Base-by-base conservation (phyloP, 2,888 invertebrate species). In the Thecophora atra region DNA sequence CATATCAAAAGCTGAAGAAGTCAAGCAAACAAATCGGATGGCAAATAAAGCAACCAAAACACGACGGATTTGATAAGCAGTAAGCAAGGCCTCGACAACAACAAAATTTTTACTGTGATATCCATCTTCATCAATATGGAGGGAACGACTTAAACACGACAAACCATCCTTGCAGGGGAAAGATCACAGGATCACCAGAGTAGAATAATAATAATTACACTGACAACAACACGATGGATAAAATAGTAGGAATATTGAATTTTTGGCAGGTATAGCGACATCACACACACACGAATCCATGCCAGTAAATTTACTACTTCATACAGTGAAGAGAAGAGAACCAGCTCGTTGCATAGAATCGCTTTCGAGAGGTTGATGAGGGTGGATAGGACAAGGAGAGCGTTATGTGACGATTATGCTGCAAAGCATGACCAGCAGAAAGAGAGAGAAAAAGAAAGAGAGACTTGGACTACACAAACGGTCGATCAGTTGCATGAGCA, bases 401-500 rank as follows among this genome's bases (percentile, higher is more conserved):
- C 37, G 11, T 37, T 37, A 37, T 8, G 37, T 37, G 37, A 37
- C 37, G 37, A 37, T 37, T 11, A 37, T 37, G 11, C 37, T 37
- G 11, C 37, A 37, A 37, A 37, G 2, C 37, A 2, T 37, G 37
- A 6, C 11, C 6, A 72, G 37, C 73, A 72, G 67, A 72, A 74
- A 71, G 72, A 67, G 71, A n/a, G 44, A 37, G 52, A 70, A 13
- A 6, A 60, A 58, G 37, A 24, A 51, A 44, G 71, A 72, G n/a
- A n/a, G 58, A 42, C 21, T 52, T 28, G 19, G 37, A 67, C 52
- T n/a, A 54, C 7, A 52, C 30, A n/a, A 44, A 44, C 24, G 7
- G 24, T 21, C 54, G 54, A 28, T 17, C 26, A 54, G 78, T 84
- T 82, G 78, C 74, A 77, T 78, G 70, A 71, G 66, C 42, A 62